phyloP scores from a whole-genome alignment of 2,113 vertebrate genomes.

The Caloenas nicobarica region DNA sequence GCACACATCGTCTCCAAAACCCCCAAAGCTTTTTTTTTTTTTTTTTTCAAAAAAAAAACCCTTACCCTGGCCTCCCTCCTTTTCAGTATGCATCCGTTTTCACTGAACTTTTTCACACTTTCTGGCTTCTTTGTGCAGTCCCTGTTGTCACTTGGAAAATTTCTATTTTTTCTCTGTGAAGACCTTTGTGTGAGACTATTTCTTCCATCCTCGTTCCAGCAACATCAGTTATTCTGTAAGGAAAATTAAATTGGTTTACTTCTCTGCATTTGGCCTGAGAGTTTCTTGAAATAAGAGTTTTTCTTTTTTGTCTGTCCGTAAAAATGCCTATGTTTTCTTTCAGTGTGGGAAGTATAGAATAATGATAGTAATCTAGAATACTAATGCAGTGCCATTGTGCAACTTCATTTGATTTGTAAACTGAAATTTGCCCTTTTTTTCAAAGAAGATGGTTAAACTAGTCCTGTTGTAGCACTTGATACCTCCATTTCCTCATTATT shows the following conservation, averaged over 20 bases:
- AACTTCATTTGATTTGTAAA: not conserved
- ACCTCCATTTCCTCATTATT: not conserved
- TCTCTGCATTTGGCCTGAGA: not conserved
- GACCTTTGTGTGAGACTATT: not conserved
- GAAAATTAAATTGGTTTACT: not conserved
- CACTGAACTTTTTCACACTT: not conserved
- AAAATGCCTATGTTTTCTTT: not conserved
- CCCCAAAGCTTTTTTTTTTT: not conserved
- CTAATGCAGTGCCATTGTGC: not conserved
- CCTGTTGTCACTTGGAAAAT: not conserved
- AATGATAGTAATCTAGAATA: not conserved
- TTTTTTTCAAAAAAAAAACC: not conserved
- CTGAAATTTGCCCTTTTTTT: not conserved
- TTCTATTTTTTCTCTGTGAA: not conserved
- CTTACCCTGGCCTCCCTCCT: accelerated
- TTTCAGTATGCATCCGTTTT: not conserved
- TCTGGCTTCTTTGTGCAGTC: not conserved
- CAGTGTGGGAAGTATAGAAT: not conserved
- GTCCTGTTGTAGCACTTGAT: not conserved
- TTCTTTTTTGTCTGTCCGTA: not conserved
- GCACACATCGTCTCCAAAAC: accelerated
- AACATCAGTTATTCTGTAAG: not conserved
- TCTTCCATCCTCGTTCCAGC: not conserved
- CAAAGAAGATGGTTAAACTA: not conserved
- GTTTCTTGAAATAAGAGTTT: not conserved